Evolutionary conservation across 2,888 invertebrate species (phyloP).

Genomic region (Nemotelus nigrinus): DNA sequence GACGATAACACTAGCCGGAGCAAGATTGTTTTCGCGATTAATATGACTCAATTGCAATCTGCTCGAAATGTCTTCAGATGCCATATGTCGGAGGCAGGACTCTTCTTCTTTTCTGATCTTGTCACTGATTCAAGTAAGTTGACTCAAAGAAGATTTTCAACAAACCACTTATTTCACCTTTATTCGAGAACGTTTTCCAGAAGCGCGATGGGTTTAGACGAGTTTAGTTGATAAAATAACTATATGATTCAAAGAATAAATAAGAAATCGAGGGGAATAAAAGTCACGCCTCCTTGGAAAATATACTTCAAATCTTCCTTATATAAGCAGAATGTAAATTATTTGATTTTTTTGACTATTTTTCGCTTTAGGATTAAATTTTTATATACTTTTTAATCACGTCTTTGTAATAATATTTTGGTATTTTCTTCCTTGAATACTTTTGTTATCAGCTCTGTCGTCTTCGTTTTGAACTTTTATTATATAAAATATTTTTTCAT

Average conservation of each 20-base stretch:
- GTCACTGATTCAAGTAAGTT: too few relatives aligned
- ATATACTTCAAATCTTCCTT: conserved; percentile 43
- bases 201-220: conserved; percentile 18
- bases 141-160: too few relatives aligned
- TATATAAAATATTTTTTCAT: conserved; percentile 47
- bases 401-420: conserved; percentile 46
- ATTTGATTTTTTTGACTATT: conserved; percentile 36
- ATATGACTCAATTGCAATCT: conserved; percentile 46
- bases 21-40: conserved; percentile 20
- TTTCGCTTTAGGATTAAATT: conserved; percentile 28
- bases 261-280: conserved; percentile 36
- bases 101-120: too few relatives aligned
- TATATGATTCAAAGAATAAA: conserved; percentile 49
- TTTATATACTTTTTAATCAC: conserved; percentile 48
- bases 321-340: conserved; percentile 40
- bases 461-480: conserved; percentile 48
- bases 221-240: conserved; percentile 43
- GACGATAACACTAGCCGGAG: neutral
- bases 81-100: conserved; percentile 54
- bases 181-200: neutral
- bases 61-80: conserved; percentile 55
- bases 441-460: conserved; percentile 49
- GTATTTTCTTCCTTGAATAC: conserved; percentile 45
- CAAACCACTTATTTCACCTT: neutral
- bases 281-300: conserved; percentile 47